Base-by-base conservation (phyloP, 1,140 invertebrate species). In the Drosophila santomea region DNA sequence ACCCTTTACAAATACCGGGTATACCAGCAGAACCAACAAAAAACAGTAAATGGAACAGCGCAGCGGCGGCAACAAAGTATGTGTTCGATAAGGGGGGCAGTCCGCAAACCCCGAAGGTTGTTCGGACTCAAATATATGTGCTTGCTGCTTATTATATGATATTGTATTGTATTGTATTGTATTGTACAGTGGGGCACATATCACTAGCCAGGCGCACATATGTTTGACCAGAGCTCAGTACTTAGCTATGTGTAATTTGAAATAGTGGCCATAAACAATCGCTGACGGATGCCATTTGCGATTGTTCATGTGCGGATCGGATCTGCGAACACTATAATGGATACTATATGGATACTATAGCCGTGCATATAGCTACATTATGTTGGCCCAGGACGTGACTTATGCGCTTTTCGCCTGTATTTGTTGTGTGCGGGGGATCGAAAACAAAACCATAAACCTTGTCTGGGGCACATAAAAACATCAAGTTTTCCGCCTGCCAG, bases 391-490 rank as follows among this genome's bases (percentile, higher is more conserved):
- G 82, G 84, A 86, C 82, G 82, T 88, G 82, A 86, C 82, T 83
- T 88, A 88, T 88, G 83, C 59, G 48, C 36, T 25, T 55, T 71
- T 56, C 15, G 52, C 35, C 60, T 55, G 10, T 45, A 35, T 50
- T 36, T 25, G n/a, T 68, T 32, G n/a, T 68, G 25, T 50, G 43
- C 62, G n/a, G 56, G 47, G 38, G 54, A 47, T 60, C 48, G 44
- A 78, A 83, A 89, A 84, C 80, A 88, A 88, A 67, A 73, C 83
- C 58, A 88, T 88, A 88, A 88, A 88, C 84, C 80, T 84, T 88
- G 84, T 88, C 84, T 88, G 84, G 84, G 76, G 78, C 75, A 78
- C 57, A 66, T 39, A 60, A 56, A 57, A 58, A 72, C 68, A 44
- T 71, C 68, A 72, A 58, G 66, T 71, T 71, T 71, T 52, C 64